Percentiles rank a stretch among this genome's conserved stretches.
Conservation (phyloP, 2,113 vertebrate genomes). For the Rhynchopsitta pachyrhyncha region DNA sequence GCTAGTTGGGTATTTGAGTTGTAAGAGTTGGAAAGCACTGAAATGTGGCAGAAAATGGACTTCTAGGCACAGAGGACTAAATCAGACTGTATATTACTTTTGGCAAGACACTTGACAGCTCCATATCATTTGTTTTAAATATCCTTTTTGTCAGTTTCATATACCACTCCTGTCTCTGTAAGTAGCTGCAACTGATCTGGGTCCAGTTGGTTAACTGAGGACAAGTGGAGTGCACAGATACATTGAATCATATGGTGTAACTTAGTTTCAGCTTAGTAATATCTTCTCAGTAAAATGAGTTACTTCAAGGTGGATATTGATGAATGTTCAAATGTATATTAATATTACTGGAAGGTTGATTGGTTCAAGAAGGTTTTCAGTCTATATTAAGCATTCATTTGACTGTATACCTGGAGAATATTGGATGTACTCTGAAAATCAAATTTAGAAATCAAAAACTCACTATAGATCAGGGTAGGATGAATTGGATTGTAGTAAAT, state of each 20-base stretch:
- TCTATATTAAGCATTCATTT: background rate
- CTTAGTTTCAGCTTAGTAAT: background rate
- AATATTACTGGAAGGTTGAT: background rate
- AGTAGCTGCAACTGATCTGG: background rate
- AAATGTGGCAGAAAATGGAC: background rate
- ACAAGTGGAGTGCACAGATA: background rate
- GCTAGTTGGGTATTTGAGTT: background rate
- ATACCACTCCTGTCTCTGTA: background rate
- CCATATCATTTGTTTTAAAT: background rate
- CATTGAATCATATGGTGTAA: background rate
- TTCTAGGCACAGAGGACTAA: background rate
- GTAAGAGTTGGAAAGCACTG: background rate
- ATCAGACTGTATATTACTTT: background rate
- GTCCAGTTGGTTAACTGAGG: background rate
- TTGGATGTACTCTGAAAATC: background rate
- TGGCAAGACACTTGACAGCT: background rate
- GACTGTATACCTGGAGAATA: background rate
- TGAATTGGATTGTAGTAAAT: background rate
- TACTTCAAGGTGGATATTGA: background rate
- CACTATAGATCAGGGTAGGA: background rate
- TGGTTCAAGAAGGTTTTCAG: background rate
- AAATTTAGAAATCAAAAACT: background rate
- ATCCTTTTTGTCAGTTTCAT: background rate
- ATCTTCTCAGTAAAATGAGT: background rate
- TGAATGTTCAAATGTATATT: background rate